Evolutionary conservation across 1,140 invertebrate genomes (phyloP), one percentile per base, ranked within the genome.

Genomic region (Cardiocondyla obscurior): DNA sequence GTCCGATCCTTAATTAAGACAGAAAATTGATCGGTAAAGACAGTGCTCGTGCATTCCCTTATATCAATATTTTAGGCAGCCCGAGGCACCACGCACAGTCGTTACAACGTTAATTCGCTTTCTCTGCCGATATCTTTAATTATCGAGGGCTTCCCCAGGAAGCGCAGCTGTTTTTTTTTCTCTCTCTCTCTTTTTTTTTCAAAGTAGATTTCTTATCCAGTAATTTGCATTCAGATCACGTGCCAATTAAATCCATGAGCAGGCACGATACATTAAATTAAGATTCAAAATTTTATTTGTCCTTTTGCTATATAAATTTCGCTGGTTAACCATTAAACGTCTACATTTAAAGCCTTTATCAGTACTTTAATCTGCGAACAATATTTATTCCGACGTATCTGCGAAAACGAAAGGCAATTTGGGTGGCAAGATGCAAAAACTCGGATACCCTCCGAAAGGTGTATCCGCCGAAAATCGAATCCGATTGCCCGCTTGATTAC

Each of bases 211-310:
- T 42, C 12, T 79, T 79, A 42, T 69, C 22, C 46, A 12, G 25
- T 53, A n/a, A 53, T 77, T 77, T 69, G 62, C 74, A 79, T 79
- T 79, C 62, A 10, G 46, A 79, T 42, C 62, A 67, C 46, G 74
- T n/a, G 33, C 33, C 62, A 53, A 79, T 79, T 79, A 67, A 55
- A 67, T 79, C 22, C 46, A 42, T 49, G 53, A 8, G 12, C 74
- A 3, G 22, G 3, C 36, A 64, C 46, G 44, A 53, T 44, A 67
- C 46, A 53, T 53, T 53, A 67, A 79, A 67, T 67, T 67, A 36
- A 67, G 16, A 67, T 67, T 67, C 28, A 14, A 67, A 22, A 55
- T 79, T 67, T 67, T 74, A 33, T 60, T 58, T 44, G 72, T 16
- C 16, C 25, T 22, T 30, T 22, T 36, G 16, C 22, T 42, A 36